phyloP scores from a whole-genome alignment of 2,888 invertebrate genomes.

The Drosophila pegasa region DNA sequence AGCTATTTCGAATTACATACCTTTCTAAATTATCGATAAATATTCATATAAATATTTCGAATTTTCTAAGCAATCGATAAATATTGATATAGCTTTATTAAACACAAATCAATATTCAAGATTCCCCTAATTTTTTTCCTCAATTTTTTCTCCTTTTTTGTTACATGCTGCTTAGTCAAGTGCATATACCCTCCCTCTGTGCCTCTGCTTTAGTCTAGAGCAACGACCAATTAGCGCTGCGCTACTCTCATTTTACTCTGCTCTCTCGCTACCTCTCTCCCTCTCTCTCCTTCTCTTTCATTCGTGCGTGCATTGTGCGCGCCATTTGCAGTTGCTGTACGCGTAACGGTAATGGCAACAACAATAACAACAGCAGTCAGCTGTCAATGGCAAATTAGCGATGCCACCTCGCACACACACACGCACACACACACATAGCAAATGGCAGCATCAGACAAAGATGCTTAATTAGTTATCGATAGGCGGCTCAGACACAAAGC shows the following conservation, averaged over 20 bases:
- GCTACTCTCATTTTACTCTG: neutral
- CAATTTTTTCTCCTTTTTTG: neutral
- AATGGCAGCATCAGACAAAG: conserved; percentile 4
- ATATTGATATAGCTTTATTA: too few relatives aligned
- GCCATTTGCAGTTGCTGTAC: conserved; percentile 21
- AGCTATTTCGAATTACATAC: too few relatives aligned
- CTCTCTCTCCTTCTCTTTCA: conserved; percentile 5
- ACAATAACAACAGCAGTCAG: conserved; percentile 23
- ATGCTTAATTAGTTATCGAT: conserved; percentile 57
- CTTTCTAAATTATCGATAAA: too few relatives aligned
- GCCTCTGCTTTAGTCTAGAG: neutral
- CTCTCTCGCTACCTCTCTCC: neutral
- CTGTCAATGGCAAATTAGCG: conserved; percentile 37
- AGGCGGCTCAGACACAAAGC: conserved; percentile 15
- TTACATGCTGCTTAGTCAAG: neutral
- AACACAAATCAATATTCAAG: too few relatives aligned
- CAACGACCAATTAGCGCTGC: conserved; percentile 3
- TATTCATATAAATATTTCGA: too few relatives aligned
- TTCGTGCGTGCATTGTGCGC: neutral
- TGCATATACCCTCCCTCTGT: conserved; percentile 1
- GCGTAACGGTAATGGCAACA: conserved; percentile 21
- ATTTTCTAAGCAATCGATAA: too few relatives aligned
- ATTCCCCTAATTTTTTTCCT: too few relatives aligned
- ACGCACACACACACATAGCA: neutral
- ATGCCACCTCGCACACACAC: conserved; percentile 8